A percentile compares a stretch with the other conserved stretches of the same genome.
Evolutionary conservation across 2,888 invertebrate genomes (phyloP).

Genomic region (Drosophila borealis): DNA sequence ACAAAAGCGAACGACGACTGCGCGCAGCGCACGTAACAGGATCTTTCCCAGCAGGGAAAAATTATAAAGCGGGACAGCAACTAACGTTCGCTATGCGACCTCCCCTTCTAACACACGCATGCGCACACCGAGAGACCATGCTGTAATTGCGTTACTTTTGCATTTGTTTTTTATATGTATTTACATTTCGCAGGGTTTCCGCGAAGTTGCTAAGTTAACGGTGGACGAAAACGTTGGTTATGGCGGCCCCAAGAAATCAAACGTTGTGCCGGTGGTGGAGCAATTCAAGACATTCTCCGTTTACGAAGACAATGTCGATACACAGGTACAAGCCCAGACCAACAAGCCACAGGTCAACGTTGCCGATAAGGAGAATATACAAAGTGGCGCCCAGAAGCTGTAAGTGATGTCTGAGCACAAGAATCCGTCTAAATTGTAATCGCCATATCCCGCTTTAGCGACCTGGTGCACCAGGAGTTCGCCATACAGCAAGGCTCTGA

Average conservation of each 20-base stretch:
- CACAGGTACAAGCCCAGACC: constrained; percentile 50
- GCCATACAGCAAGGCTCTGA: constrained; percentile 69
- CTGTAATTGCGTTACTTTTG: constrained; percentile 15
- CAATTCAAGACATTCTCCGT: constrained; percentile 92
- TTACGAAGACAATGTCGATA: constrained; percentile 87
- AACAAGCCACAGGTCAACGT: constrained; percentile 37
- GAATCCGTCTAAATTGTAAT: background rate
- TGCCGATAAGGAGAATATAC: constrained; percentile 73
- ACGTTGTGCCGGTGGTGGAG: constrained; percentile 87
- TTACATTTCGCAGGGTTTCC: constrained; percentile 69
- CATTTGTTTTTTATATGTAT: constrained; percentile 13
- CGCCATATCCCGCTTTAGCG: constrained; percentile 14
- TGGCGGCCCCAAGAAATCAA: constrained; percentile 78
- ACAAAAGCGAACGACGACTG: constrained; percentile 26
- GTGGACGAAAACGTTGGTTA: constrained; percentile 50
- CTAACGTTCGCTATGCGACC: constrained; percentile 23
- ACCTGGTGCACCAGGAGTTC: constrained; percentile 37
- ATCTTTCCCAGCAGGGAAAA: constrained; percentile 42
- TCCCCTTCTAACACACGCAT: constrained; percentile 24
- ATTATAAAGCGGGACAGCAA: constrained; percentile 26
- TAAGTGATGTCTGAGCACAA: constrained; percentile 37
- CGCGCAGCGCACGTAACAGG: constrained; percentile 50
- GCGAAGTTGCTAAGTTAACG: constrained; percentile 70
- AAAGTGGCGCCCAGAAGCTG: constrained; percentile 26
- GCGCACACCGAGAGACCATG: constrained; percentile 8